Evolutionary conservation across 2,888 invertebrate genomes (phyloP), one percentile per base, ranked within the genome.

Genomic region (Calephelis perditalis): DNA sequence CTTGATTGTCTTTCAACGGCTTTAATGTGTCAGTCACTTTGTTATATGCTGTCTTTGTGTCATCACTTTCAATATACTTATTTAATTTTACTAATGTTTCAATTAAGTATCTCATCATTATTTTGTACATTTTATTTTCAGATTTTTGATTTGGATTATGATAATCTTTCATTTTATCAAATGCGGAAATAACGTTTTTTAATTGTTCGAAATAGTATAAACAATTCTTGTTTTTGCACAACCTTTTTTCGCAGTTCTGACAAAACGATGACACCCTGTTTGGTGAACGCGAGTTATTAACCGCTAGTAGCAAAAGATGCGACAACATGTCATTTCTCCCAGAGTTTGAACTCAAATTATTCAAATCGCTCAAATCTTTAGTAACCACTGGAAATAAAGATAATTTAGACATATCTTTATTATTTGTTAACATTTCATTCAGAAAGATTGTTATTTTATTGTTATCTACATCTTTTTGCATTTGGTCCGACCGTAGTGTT

Each of bases 211-310:
- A 2, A 5, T 52, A 2, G 26, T 8, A 35, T 6, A 26, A 7
- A 3, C 52, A 52, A 26, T 10, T 52, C 26, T 26, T 49, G 15
- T 26, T 26, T 49, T 49, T 49, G 15, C 49, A 49, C 5, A 5
- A 2, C 10, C 10, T 15, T 40, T 40, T 40, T 49, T 15, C 49
- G 15, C 62, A 74, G 76, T 44, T 69, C 75, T n/a, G 73, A 78
- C 49, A 49, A 15, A 49, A 49, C 8, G 49, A 49, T 10, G 26
- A 49, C 15, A 49, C 26, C 9, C 15, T 49, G 8, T 49, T 49
- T 49, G 47, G 47, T 47, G 12, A 8, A 47, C 12, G 47, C 12
- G 47, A 47, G 7, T 47, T 7, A 6, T 47, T 15, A 15, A 47
- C 12, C 15, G 12, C 8, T 47, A 47, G 8, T 7, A 47, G 12